Base-by-base conservation (phyloP, 1,140 invertebrate species). In the Cardiocondyla obscurior region DNA sequence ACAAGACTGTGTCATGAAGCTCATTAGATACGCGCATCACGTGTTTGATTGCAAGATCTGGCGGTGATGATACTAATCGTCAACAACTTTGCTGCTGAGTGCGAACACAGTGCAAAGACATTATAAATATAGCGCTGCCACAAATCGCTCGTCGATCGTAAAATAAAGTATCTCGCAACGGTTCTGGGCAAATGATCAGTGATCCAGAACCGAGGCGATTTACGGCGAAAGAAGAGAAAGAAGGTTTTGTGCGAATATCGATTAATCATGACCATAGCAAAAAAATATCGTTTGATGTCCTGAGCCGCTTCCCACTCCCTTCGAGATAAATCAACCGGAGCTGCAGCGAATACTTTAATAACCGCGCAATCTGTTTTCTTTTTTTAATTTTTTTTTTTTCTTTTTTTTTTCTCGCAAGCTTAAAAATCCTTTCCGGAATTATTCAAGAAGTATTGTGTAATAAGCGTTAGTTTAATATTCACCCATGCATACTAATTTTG, bases 141-240 rank as follows among this genome's bases (percentile, higher is more conserved):
- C 22, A 12, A 42, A 79, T 8, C 30, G 22, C 58, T 4, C n/a
- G 10, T 67, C 39, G n/a, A 55, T 36, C 28, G 53, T 83, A 3
- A 67, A 79, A 79, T 79, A 64, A 64, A 51, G 19, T 49, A 69
- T 30, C n/a, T 79, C 62, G 62, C 74, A 42, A 69, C 62, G 62
- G 74, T 69, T 79, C 62, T 69, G 62, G 62, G 74, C 74, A 22
- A 79, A 79, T 79, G 25, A 10, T 67, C 33, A 69, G 46, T 79
- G 74, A 79, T 79, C 74, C 74, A 12, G 33, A 79, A 79, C 62
- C 62, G 36, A 79, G 1, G 46, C 73, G 58, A 79, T 67, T 55
- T 44, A 55, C 33, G n/a, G 33, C 5, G 19, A 33, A 73, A 7
- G 33, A 77, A 62, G 58, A 16, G 53, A 55, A 19, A 30, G 28